Evolutionary conservation across 2,888 invertebrate genomes (phyloP), one percentile per base, ranked within the genome.

Genomic region (Galerucella calmariensis): DNA sequence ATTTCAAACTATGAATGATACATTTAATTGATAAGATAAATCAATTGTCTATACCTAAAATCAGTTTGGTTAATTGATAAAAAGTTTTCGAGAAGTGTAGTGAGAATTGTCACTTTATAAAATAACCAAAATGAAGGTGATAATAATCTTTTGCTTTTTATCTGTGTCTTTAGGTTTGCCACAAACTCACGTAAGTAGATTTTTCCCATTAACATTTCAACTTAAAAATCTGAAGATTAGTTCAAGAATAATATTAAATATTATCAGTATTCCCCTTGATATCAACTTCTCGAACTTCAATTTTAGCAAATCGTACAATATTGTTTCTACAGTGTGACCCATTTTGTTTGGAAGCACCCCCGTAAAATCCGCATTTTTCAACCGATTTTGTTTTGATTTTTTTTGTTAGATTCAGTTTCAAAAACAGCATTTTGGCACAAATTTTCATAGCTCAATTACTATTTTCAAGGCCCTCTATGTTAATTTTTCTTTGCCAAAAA

Each of bases 101-200:
- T 51, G 6, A 51, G n/a, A n/a, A 51, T 3, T 51, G n/a, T 51
- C 2, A n/a, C n/a, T 6, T 58, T 20, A 16, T 8, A 24, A 59
- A 41, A 9, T 41, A 9, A 35, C 6, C 5, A 44, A 35, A 35
- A 41, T 62, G 14, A 62, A 35, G 41, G 35, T 62, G 16, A 14
- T 16, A 3, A 35, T 62, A n/a, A 62, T 62, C 14, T 41, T 44
- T 12, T 10, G 16, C n/a, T 14, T 62, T 16, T 44, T 62, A 14
- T n/a, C 16, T 8, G n/a, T 44, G 16, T 6, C 35, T 41, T 62
- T 62, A 16, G 62, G 35, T 35, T 35, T n/a, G 14, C 62, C 62
- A 9, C 12, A 41, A 41, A 62, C 10, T 41, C 41, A 62, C 10
- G 62, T 62, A 41, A 62, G 62, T 62, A 62, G 12, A 41, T 62